These are phyloP conservation scores for Pollicipes pollicipes DNA, from an alignment of 1,140 invertebrate species.

Conservation along the genomic window DNA sequence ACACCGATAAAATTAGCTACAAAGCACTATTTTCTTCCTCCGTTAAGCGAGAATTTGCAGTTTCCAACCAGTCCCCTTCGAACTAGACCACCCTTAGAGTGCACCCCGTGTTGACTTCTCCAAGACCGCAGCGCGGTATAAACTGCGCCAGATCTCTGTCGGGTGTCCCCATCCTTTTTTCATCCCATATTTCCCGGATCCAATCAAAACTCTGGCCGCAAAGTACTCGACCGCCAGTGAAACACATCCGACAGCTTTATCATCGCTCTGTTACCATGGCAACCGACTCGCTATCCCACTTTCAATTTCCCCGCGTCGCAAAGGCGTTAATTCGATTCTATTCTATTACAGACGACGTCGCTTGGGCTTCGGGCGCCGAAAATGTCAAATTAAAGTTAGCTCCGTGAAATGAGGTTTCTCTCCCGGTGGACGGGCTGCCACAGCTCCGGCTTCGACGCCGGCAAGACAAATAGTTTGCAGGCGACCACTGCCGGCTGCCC, in stretches of 20 bases:
- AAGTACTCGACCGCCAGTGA: not conserved
- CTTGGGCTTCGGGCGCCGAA: not conserved
- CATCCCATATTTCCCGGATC: not conserved
- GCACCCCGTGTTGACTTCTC: no score
- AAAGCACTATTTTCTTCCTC: no score
- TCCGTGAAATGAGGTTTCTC: not conserved
- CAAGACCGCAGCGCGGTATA: no score
- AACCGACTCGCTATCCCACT: not conserved
- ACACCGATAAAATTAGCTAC: no score
- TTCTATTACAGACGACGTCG: not conserved
- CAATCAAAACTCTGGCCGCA: not conserved
- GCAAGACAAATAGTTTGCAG: no score
- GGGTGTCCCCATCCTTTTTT: not conserved
- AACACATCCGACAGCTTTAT: not conserved
- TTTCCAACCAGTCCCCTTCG: no score
- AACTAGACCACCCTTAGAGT: no score
- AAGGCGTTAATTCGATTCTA: conserved; percentile 1
- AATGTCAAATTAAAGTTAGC: not conserved
- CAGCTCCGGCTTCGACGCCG: no score
- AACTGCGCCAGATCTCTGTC: no score
- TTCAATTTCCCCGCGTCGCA: not conserved
- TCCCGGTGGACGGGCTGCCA: not conserved
- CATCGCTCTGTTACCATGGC: not conserved
- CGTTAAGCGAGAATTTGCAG: no score
- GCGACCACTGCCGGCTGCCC: no score